Base-by-base conservation (phyloP, 2,888 invertebrate genomes). In the Himalopsyche japonica region DNA sequence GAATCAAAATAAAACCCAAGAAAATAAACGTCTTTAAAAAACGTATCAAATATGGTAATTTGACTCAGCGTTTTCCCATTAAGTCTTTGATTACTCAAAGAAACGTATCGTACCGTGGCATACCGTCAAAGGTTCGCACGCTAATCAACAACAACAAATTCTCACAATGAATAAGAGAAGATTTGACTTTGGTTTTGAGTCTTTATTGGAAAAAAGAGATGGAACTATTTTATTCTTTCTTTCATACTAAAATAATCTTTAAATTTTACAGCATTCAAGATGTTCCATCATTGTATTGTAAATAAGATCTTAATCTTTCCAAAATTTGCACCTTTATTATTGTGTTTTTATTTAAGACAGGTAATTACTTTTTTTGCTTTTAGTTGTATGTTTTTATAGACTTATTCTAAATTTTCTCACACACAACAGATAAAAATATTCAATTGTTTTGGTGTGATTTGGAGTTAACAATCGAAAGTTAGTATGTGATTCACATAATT, bases 41-140 rank as follows among this genome's bases (percentile, higher is more conserved):
- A 15, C 15, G 15, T 15, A 43, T 43, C 43, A 43, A 43, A 43
- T 43, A 57, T 57, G 57, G 57, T 57, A 24, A 57, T 57, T 57
- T 24, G 57, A 24, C 57, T 57, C 70, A 30, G 70, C 27, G 70
- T 70, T 70, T 70, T 70, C 30, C n/a, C 12, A 70, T 24, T 70
- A 30, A 30, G 24, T 70, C 27, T 15, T 12, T 27, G 70, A 70
- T 70, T 27, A 27, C 30, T 30, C 77, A 82, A 80, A 79, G 49
- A 80, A 80, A 84, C 80, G 84, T 84, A 84, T 43, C 79, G 82
- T 82, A 84, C 82, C 84, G 84, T 82, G 84, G 80, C 80, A 76
- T 84, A 84, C 84, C 76, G 81, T 34, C 27, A 30, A 77, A 79
- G 12, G 80, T 84, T 84, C 84, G 79, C 84, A 84, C 84, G 84